Base-by-base conservation (phyloP, 2,888 invertebrate species). In the Lasioglossum oenotherae region DNA sequence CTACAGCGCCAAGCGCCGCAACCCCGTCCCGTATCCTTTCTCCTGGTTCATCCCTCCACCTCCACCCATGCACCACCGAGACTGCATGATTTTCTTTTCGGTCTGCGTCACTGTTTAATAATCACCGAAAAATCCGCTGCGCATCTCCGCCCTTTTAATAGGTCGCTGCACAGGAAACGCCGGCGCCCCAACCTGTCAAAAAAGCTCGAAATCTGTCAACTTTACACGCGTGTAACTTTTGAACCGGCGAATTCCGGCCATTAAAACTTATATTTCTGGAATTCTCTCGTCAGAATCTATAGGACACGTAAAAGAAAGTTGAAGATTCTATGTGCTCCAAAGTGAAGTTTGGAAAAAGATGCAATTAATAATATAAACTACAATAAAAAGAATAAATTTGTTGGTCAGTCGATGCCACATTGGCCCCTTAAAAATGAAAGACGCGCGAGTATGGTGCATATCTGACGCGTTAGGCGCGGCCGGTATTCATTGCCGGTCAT, bases 401-500 rank as follows among this genome's bases (percentile, higher is more conserved):
- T n/a, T 3, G 53, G 53, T 3, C 10, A 0, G 53, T 53, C 53
- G 10, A n/a, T 10, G 8, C n/a, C 5, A n/a, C n/a, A 49, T 23
- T 8, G 49, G 6, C 49, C 49, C 31, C 31, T 64, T 64, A 31
- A 64, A 64, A 64, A 31, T 64, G 64, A 31, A 64, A 14, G 31
- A 64, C 64, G 31, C 64, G 6, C 64, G 10, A n/a, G 23, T 5
- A 16, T 6, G 16, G 31, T 31, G 64, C 31, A 16, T 64, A 1
- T 5, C 16, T 16, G 16, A 31, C 64, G 31, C 23, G 64, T 6
- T 16, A 35, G 78, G 74, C 19, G n/a, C 14, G 85, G 60, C 31
- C n/a, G 80, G 77, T 74, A 85, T 85, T 85, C 85, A 84, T 80
- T 76, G 85, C 46, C 73, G 85, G 80, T 86, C 86, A 87, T 87